A percentile compares a stretch with the other conserved stretches of the same genome.
These are phyloP conservation scores for Nyctibius bracteatus DNA, from an alignment of 2,113 vertebrate genomes.

Conservation along the genomic window DNA sequence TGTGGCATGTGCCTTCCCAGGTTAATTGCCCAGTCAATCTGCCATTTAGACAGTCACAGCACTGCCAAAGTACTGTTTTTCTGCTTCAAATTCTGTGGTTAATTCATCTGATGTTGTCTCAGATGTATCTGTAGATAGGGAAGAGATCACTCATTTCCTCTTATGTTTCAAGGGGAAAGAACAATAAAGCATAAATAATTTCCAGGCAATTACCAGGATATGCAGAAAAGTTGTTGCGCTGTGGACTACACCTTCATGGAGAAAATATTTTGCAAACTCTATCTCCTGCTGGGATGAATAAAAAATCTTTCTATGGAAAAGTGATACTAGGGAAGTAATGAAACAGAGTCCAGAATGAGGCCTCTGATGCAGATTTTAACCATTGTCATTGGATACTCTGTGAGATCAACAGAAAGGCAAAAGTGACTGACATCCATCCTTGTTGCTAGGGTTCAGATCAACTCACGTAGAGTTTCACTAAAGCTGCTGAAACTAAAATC, in stretches of 20 bases:
- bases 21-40: not conserved
- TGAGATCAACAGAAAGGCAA: not conserved
- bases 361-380: not conserved
- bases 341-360: not conserved
- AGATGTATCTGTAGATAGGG: not conserved
- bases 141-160: not conserved
- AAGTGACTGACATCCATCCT: not conserved
- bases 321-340: not conserved
- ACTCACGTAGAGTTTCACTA: not conserved
- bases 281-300: not conserved
- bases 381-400: not conserved
- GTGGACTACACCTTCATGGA: not conserved
- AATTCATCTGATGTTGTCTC: not conserved
- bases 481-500: not conserved
- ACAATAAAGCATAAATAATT: not conserved
- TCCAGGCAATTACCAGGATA: not conserved
- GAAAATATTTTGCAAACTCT: not conserved
- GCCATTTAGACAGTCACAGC: not conserved
- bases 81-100: not conserved
- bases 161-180: not conserved
- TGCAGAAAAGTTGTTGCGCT: not conserved
- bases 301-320: not conserved
- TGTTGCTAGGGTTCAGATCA: not conserved
- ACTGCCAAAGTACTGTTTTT: not conserved
- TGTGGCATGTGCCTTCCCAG: not conserved